Conservation (phyloP, 2,797 vertebrate genomes). For the Sandelia bainsii region DNA sequence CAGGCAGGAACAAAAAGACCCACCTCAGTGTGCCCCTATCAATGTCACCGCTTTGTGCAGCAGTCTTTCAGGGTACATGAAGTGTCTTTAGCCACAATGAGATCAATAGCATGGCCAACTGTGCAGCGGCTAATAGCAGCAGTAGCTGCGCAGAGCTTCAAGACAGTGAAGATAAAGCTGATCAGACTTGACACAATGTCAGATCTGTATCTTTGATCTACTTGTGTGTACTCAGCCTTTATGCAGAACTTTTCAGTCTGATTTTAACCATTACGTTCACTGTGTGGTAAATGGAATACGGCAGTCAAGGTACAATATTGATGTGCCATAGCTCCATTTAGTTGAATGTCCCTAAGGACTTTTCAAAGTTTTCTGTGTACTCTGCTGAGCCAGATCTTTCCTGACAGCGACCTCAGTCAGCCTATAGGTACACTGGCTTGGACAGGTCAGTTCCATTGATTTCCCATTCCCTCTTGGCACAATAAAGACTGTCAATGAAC, state of each 20-base stretch:
- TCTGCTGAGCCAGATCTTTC: slow-evolving; percentile 84
- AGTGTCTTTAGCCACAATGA: slow-evolving; percentile 84
- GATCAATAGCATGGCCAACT: slow-evolving; percentile 83
- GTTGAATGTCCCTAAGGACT: slow-evolving; percentile 74
- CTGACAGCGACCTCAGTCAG: slow-evolving; percentile 84
- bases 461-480: slow-evolving; percentile 85
- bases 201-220: slow-evolving; percentile 79
- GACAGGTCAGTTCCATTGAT: slow-evolving; percentile 84
- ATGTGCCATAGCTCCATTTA: slow-evolving; percentile 70
- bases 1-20: slow-evolving; percentile 83
- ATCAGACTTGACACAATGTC: slow-evolving; percentile 65
- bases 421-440: slow-evolving; percentile 82
- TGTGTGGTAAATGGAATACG: slow-evolving; percentile 25
- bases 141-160: slow-evolving; percentile 40
- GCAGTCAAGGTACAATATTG: slow-evolving; percentile 63
- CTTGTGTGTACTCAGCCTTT: slow-evolving; percentile 52
- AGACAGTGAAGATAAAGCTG: slow-evolving; percentile 72
- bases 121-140: slow-evolving; percentile 67
- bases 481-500: slow-evolving; percentile 81
- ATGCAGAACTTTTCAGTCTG: slow-evolving; percentile 36
- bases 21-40: slow-evolving; percentile 85
- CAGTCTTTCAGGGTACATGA: slow-evolving; percentile 85
- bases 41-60: slow-evolving; percentile 84
- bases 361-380: slow-evolving; percentile 83
- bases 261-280: slow-evolving; percentile 26